These are phyloP conservation scores for Meriones psammophilus DNA, from an alignment of 2,797 vertebrate species.

Conservation along the genomic window DNA sequence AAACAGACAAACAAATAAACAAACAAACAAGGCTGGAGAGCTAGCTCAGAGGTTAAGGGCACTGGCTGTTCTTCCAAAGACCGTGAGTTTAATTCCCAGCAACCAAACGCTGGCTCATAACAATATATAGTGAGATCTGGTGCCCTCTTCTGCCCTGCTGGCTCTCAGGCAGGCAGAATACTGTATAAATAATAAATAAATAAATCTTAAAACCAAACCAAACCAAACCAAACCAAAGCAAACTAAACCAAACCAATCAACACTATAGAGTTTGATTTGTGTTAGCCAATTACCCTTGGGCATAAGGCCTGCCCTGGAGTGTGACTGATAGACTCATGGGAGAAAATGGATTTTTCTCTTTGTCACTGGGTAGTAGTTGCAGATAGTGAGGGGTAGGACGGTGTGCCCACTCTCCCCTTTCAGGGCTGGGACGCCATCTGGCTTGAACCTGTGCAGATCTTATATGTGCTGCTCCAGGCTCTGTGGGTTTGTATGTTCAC, in stretches of 20 bases:
- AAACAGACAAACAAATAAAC: too few relatives aligned
- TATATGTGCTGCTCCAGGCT: neutral
- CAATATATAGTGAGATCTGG: too few relatives aligned
- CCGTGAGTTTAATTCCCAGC: too few relatives aligned
- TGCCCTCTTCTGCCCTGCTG: too few relatives aligned
- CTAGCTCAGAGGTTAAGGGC: too few relatives aligned
- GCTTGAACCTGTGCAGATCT: neutral
- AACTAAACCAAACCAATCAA: neutral
- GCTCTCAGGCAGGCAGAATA: too few relatives aligned
- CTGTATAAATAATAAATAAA: too few relatives aligned
- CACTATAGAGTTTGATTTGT: neutral
- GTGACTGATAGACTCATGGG: neutral
- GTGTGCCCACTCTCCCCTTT: neutral
- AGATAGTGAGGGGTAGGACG: neutral
- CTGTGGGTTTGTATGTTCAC: neutral
- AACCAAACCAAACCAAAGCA: neutral
- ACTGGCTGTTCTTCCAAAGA: too few relatives aligned
- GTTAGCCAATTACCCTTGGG: neutral
- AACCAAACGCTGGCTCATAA: too few relatives aligned
- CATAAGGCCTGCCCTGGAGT: neutral
- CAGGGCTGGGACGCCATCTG: neutral
- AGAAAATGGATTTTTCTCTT: neutral
- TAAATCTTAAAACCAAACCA: too few relatives aligned
- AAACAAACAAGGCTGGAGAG: too few relatives aligned
- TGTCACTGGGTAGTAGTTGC: neutral